Conservation (phyloP, 2,797 vertebrate genomes). For the Chloroceryle inda region DNA sequence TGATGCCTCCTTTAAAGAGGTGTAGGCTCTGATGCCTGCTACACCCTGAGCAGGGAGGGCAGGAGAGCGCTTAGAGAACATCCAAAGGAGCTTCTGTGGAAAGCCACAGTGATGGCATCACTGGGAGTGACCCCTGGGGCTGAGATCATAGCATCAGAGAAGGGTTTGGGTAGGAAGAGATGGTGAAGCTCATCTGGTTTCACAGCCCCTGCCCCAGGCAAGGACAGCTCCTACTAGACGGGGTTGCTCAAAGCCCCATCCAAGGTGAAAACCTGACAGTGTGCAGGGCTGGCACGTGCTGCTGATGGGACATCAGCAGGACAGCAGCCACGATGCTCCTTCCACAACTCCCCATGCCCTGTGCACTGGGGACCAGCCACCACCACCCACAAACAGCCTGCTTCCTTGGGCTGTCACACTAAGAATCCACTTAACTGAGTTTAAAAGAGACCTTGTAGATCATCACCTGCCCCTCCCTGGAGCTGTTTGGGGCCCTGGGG, state of each 20-base stretch:
- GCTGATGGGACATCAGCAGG: rapidly evolving
- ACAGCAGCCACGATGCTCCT: rapidly evolving
- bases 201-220: not conserved
- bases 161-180: not conserved
- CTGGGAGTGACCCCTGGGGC: rapidly evolving
- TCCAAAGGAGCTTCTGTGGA: not conserved
- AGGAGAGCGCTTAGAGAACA: rapidly evolving
- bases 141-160: not conserved
- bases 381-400: rapidly evolving
- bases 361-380: rapidly evolving
- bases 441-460: not conserved
- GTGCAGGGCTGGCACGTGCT: rapidly evolving
- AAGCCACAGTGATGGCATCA: rapidly evolving
- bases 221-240: too few relatives aligned
- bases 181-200: not conserved
- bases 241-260: not conserved
- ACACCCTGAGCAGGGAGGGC: not conserved
- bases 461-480: not conserved
- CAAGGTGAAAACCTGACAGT: not conserved
- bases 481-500: rapidly evolving
- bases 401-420: not conserved
- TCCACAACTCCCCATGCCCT: rapidly evolving
- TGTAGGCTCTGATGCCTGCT: not conserved
- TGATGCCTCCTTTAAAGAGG: not conserved
- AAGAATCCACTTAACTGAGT: not conserved